These are phyloP conservation scores for Stenotaenia linearis DNA, from an alignment of 2,888 invertebrate species.

Conservation along the genomic window DNA sequence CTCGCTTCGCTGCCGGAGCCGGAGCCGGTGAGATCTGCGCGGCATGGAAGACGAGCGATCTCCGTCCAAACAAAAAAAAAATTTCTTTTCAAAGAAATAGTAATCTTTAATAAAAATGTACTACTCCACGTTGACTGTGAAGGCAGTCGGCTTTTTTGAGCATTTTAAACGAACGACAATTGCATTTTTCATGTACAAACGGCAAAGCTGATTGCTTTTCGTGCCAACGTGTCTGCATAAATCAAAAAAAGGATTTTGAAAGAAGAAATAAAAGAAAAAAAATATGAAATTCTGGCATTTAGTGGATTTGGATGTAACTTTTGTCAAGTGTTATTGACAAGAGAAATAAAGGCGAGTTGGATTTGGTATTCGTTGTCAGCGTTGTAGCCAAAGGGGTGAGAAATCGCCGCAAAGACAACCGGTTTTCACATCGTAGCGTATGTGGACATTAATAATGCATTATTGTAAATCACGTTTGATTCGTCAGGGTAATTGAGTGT, in stretches of 20 bases:
- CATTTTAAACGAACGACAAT: neutral
- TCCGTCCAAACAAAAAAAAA: no score
- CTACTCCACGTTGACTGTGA: no score
- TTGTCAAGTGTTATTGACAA: constrained; percentile 9
- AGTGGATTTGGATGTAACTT: neutral
- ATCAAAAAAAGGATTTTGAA: neutral
- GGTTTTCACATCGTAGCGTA: neutral
- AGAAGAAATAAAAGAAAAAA: neutral
- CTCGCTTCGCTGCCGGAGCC: no score
- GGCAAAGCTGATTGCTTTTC: neutral
- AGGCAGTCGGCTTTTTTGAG: no score
- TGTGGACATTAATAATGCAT: neutral
- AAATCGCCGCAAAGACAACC: neutral
- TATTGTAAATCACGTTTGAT: constrained; percentile 12
- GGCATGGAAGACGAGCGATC: no score
- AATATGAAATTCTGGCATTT: neutral
- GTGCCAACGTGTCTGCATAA: neutral
- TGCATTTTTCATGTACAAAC: neutral
- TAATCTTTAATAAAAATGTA: no score
- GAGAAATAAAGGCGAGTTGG: neutral
- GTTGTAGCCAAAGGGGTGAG: neutral
- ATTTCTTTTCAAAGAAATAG: no score
- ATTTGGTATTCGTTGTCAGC: neutral
- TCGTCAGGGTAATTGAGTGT: neutral
- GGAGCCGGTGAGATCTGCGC: no score